These are phyloP conservation scores for Zeuzera pyrina DNA, from an alignment of 2,888 invertebrate species.

Conservation along the genomic window DNA sequence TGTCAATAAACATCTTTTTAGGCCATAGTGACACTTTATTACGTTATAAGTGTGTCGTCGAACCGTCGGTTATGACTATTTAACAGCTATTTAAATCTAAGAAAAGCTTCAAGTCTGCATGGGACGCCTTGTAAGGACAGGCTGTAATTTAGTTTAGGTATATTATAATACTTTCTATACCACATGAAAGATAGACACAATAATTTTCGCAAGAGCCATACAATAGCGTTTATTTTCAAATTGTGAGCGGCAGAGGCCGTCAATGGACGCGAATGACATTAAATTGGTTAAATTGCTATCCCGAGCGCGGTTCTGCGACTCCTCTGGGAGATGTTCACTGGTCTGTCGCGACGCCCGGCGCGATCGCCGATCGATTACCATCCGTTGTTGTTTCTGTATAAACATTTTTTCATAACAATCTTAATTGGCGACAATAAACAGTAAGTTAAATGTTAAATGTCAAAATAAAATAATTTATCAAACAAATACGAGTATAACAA, in stretches of 20 bases:
- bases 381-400: too few relatives aligned
- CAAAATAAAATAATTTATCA: too few relatives aligned
- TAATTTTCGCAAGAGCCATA: conserved; percentile 42
- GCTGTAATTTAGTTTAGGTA: conserved; percentile 12
- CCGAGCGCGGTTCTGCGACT: conserved; percentile 50
- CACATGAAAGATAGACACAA: conserved; percentile 1
- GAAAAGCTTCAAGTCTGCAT: conserved; percentile 27
- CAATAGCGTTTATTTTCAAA: conserved; percentile 64
- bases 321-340: conserved; percentile 49
- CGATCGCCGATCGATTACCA: conserved; percentile 30
- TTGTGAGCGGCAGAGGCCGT: conserved; percentile 59
- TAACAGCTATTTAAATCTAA: conserved; percentile 50
- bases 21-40: conserved; percentile 42
- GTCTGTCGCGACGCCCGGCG: conserved; percentile 22
- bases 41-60: conserved; percentile 49
- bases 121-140: conserved; percentile 6
- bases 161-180: background rate
- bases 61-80: conserved; percentile 38
- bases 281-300: conserved; percentile 70
- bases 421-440: too few relatives aligned
- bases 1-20: conserved; percentile 30
- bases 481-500: too few relatives aligned
- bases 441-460: too few relatives aligned
- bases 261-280: conserved; percentile 65
- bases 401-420: too few relatives aligned